These are phyloP conservation scores for Cladorhizidae sp. DNA, from an alignment of 37 sponge, comb jelly and placozoan species.

Conservation along the genomic window DNA sequence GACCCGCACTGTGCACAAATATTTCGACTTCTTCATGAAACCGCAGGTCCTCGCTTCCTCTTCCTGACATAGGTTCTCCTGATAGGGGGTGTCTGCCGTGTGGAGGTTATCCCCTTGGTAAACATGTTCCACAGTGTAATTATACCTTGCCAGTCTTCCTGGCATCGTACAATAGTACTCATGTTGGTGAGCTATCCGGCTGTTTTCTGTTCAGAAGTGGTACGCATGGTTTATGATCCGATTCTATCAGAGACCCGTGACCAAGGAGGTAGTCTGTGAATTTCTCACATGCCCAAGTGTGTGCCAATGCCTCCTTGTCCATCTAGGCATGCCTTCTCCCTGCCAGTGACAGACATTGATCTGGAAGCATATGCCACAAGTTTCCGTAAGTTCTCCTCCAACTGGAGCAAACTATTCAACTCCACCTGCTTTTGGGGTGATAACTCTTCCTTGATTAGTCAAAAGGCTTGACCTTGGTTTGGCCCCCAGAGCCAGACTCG, in stretches of 20 bases:
- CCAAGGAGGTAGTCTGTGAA: constrained; percentile 23
- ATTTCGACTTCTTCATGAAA: not conserved
- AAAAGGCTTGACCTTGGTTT: not conserved
- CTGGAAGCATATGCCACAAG: constrained; percentile 29
- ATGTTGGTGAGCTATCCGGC: too few species aligned
- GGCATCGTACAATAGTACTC: too few species aligned
- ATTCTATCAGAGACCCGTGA: constrained; percentile 1
- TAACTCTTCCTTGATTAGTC: not conserved
- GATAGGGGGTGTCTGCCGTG: constrained; percentile 47
- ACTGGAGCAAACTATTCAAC: not conserved
- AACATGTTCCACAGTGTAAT: constrained; percentile 28
- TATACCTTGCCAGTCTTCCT: constrained; percentile 27
- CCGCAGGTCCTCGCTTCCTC: not conserved
- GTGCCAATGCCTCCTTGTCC: constrained; percentile 26
- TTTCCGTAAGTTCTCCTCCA: not conserved
- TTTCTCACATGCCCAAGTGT: constrained; percentile 22
- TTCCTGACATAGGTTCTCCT: not conserved
- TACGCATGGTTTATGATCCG: constrained; percentile 46
- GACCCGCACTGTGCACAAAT: not conserved
- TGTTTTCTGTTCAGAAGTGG: constrained; percentile 26
- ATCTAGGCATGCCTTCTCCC: constrained; percentile 19
- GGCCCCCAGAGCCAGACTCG: not conserved
- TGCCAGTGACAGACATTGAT: constrained; percentile 18
- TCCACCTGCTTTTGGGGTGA: not conserved
- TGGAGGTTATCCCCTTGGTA: constrained; percentile 29